Evolutionary conservation across 2,797 vertebrate species (phyloP), one percentile per base, ranked within the genome.

Genomic region (Stomatorhinus walkeri): DNA sequence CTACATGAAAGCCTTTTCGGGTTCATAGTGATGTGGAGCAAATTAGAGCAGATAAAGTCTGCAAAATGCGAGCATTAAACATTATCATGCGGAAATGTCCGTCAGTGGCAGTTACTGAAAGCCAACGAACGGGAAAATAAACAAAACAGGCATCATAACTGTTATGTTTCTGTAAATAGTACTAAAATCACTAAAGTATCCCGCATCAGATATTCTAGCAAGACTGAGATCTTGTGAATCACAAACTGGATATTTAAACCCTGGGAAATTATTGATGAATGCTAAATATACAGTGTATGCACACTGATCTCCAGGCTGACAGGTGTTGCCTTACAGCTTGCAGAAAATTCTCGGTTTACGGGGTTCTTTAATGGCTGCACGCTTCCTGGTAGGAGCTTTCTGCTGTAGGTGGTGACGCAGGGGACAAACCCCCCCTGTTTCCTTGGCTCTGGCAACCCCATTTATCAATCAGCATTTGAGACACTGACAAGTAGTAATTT

Each of bases 401-500:
- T 89, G 89, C 94, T 93, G 91, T 91, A 46, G 36, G 54, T 46
- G 93, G 91, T 93, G 94, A 94, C 94, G 95, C 95, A 94, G 94
- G 94, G 93, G 95, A 95, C 95, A 94, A 94, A 95, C 96, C 95
- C 93, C 93, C 94, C 94, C 95, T 93, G 96, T 94, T 96, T 96
- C 95, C 97, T 97, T 96, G 95, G 94, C 96, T 94, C 96, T 96
- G 96, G 95, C 96, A 95, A 92, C 95, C 96, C 96, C 97, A 97
- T 98, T 97, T 97, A 98, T 99, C 97, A 98, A 97, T 98, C 97
- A 97, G 95, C 95, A 95, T 97, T 97, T 97, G 96, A 96, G 96
- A 96, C 97, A 98, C 97, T 98, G 97, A 98, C 97, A 97, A 97
- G 97, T 97, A 95, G 96, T 98, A 97, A 98, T 98, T 97, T 98